A percentile compares a stretch with the other conserved stretches of the same genome.
These are phyloP conservation scores for Acleris laterana DNA, from an alignment of 2,888 invertebrate species.

Conservation along the genomic window DNA sequence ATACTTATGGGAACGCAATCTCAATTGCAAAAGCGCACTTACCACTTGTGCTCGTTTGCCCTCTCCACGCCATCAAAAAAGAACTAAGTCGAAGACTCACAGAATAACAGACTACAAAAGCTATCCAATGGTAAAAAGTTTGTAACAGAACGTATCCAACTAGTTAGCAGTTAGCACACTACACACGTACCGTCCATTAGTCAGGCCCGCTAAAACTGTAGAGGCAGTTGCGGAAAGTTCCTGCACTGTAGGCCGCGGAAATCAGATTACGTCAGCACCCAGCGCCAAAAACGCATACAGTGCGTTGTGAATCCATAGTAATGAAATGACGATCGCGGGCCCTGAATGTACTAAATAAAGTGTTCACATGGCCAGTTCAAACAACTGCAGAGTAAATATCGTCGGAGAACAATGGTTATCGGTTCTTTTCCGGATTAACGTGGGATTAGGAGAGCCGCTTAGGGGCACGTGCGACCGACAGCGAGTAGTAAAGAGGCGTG, in stretches of 20 bases:
- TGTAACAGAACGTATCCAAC: constrained; percentile 16
- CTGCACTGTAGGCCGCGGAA: constrained; percentile 55
- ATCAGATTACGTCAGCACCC: constrained; percentile 61
- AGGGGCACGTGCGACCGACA: constrained; percentile 60
- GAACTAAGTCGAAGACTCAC: not conserved
- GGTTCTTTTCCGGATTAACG: constrained; percentile 76
- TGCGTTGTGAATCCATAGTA: constrained; percentile 71
- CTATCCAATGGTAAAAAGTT: constrained; percentile 12
- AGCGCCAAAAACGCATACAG: constrained; percentile 54
- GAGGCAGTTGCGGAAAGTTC: constrained; percentile 48
- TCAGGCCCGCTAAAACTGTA: constrained; percentile 41
- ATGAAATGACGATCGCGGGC: constrained; percentile 17
- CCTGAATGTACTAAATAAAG: no score
- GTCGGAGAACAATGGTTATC: constrained; percentile 74
- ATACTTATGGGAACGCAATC: no score
- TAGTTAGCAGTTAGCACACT: constrained; percentile 38
- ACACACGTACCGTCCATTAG: constrained; percentile 56
- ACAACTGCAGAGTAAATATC: constrained; percentile 61
- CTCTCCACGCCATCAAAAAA: no score
- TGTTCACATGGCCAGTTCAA: no score
- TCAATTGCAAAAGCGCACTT: no score
- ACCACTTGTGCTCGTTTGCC: no score
- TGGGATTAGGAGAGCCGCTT: constrained; percentile 65
- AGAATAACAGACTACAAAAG: not conserved
- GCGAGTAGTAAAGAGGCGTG: constrained; percentile 54